These are phyloP conservation scores for Prionailurus viverrinus DNA, from an alignment of 2,113 vertebrate species.

Conservation along the genomic window DNA sequence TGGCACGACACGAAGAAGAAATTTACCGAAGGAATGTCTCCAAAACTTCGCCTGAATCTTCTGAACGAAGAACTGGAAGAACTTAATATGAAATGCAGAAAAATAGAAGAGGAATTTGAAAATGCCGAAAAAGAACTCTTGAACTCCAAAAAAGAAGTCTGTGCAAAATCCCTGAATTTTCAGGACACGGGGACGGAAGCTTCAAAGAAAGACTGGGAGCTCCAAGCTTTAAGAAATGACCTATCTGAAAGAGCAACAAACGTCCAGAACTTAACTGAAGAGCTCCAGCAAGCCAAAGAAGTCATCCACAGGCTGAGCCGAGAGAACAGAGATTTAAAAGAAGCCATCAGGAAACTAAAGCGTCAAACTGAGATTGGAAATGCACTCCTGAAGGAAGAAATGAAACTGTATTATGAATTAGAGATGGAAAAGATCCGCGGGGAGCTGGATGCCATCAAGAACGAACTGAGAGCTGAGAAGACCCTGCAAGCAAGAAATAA, in stretches of 20 bases:
- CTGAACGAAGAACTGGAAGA: constrained; percentile 79
- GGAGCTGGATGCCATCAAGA: constrained; percentile 54
- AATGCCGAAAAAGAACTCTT: constrained; percentile 74
- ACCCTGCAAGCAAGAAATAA: constrained; percentile 54
- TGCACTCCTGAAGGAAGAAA: constrained; percentile 43
- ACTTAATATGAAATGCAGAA: constrained; percentile 69
- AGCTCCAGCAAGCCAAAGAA: constrained; percentile 76
- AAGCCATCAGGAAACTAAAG: constrained; percentile 66
- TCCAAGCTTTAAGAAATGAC: constrained; percentile 72
- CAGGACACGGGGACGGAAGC: constrained; percentile 52
- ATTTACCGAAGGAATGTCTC: constrained; percentile 48
- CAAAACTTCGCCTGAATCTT: constrained; percentile 75
- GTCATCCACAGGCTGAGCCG: constrained; percentile 66
- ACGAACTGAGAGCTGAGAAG: constrained; percentile 76
- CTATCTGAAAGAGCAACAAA: constrained; percentile 74
- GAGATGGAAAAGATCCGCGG: constrained; percentile 72
- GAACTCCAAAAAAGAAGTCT: constrained; percentile 66
- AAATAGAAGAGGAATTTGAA: constrained; percentile 79
- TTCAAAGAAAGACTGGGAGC: constrained; percentile 55
- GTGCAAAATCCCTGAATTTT: constrained; percentile 18
- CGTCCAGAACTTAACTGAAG: constrained; percentile 64
- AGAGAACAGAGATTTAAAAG: constrained; percentile 77
- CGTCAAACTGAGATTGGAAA: constrained; percentile 59
- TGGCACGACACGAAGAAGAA: constrained; percentile 65
- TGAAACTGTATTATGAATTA: background rate